A percentile compares a stretch with the other conserved stretches of the same genome.
Conservation (phyloP, 2,888 invertebrate genomes). For the Sisyra terminalis region DNA sequence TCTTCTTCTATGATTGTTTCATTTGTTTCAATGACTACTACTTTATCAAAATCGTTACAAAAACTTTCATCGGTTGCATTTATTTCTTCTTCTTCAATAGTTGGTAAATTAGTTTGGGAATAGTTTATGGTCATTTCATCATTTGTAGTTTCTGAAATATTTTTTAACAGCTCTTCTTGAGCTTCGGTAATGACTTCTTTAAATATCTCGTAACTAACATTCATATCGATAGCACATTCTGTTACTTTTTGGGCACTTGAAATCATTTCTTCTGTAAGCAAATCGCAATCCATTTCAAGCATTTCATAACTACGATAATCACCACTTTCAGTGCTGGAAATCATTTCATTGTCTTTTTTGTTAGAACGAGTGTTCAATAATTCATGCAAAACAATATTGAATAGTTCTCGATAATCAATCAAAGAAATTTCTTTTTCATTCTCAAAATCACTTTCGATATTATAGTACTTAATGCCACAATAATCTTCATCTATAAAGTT, state of each 20-base stretch:
- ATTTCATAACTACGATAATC: not conserved
- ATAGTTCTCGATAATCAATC: no score
- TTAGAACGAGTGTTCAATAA: no score
- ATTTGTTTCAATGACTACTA: no score
- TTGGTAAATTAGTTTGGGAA: not conserved
- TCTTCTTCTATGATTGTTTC: no score
- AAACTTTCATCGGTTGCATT: not conserved
- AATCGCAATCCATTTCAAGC: not conserved
- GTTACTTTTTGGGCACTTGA: constrained; percentile 11
- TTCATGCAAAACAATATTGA: no score
- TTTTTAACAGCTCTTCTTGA: constrained; percentile 9
- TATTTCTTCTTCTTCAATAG: constrained; percentile 1
- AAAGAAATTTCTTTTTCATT: no score
- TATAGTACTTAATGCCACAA: no score
- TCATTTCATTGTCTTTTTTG: no score
- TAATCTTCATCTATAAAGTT: no score
- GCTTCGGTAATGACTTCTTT: constrained; percentile 11
- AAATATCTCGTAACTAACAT: constrained; percentile 10
- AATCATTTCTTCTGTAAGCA: constrained; percentile 7
- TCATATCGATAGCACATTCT: constrained; percentile 10
- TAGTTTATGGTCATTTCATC: not conserved
- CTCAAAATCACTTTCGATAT: no score
- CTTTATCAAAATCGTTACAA: no score
- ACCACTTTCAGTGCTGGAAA: not conserved
- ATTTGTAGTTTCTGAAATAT: not conserved